phyloP scores from a whole-genome alignment of 2,888 invertebrate genomes.

The Petrolisthes cinctipes region DNA sequence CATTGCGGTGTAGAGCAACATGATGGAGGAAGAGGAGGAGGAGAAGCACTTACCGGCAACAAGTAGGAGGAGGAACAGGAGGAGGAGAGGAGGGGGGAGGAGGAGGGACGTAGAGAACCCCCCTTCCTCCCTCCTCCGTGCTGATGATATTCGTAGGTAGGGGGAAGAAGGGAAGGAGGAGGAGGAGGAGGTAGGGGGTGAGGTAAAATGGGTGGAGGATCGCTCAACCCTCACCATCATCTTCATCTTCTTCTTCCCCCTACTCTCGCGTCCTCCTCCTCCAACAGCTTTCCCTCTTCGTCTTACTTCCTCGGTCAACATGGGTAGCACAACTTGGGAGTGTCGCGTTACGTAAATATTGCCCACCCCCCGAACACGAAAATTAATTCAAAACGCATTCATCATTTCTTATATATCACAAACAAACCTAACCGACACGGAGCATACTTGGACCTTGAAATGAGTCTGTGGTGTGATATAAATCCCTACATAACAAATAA shows the following conservation, averaged over 20 bases:
- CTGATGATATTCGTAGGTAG: not conserved
- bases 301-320: not conserved
- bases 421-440: not conserved
- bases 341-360: not conserved
- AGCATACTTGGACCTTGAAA: not conserved
- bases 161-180: not conserved
- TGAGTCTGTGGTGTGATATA: not conserved
- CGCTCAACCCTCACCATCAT: not conserved
- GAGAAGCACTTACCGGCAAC: conserved; percentile 31
- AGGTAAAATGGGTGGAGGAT: not conserved
- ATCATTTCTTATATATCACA: conserved; percentile 5
- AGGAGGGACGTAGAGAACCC: not conserved
- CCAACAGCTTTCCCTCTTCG: not conserved
- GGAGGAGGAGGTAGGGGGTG: not conserved
- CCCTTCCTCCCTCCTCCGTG: not conserved
- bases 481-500: not conserved
- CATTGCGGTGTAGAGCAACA: not conserved
- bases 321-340: not conserved
- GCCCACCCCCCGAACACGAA: not conserved
- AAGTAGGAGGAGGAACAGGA: conserved; percentile 29
- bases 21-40: not conserved
- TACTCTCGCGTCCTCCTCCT: not conserved
- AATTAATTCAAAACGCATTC: not conserved
- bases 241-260: not conserved
- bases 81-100: not conserved